These are phyloP conservation scores for Sternarchorhynchus goeldii DNA, from an alignment of 2,797 vertebrate genomes.

Conservation along the genomic window DNA sequence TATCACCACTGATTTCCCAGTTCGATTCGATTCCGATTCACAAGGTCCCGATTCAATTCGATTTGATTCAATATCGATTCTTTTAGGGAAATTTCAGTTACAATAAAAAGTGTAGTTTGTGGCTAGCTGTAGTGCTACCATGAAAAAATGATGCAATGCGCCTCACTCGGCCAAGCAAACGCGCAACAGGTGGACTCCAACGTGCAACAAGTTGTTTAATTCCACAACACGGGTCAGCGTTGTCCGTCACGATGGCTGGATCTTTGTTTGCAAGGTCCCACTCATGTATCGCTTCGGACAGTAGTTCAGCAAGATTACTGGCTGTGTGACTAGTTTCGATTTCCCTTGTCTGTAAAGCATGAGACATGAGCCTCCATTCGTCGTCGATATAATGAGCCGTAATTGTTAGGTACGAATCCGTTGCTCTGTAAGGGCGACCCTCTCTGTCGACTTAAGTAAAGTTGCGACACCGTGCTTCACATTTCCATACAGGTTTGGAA, in stretches of 20 bases:
- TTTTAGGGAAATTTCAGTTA: too few species aligned
- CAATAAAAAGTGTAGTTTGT: background rate
- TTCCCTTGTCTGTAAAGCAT: slow-evolving; percentile 36
- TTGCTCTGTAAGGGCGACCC: slow-evolving; percentile 20
- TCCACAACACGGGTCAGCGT: slow-evolving; percentile 28
- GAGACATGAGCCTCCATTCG: slow-evolving; percentile 10
- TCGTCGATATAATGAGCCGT: background rate
- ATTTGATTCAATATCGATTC: too few species aligned
- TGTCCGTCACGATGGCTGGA: slow-evolving; percentile 30
- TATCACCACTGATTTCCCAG: too few species aligned
- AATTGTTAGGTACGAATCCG: slow-evolving; percentile 31
- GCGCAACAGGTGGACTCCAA: slow-evolving; percentile 1
- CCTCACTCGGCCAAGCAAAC: slow-evolving; percentile 17
- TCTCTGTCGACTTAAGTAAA: slow-evolving; percentile 4
- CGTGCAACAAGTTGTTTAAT: background rate
- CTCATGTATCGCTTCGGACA: slow-evolving; percentile 13
- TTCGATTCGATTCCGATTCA: too few species aligned
- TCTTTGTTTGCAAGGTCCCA: slow-evolving; percentile 25
- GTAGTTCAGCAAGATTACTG: slow-evolving; percentile 29
- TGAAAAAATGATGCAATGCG: slow-evolving; percentile 7
- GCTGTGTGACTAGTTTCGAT: slow-evolving; percentile 24
- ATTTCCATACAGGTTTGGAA: slow-evolving; percentile 28
- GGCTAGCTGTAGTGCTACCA: background rate
- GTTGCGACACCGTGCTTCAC: slow-evolving; percentile 23
- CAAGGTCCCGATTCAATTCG: too few species aligned